phyloP scores from a whole-genome alignment of 2,888 invertebrate genomes.

The Copidosoma aretas region DNA sequence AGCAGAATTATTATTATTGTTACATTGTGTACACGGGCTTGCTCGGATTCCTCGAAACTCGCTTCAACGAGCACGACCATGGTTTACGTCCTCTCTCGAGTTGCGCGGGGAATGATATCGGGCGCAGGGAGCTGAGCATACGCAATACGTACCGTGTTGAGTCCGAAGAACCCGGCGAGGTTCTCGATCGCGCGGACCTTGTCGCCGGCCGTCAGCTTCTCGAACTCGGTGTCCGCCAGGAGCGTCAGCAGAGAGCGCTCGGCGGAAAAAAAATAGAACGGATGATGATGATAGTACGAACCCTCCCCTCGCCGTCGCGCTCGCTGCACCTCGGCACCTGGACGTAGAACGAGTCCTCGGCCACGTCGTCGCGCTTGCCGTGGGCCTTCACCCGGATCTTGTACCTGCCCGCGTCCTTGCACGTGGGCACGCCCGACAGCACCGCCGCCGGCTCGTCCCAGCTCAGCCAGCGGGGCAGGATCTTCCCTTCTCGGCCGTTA shows the following conservation, averaged over 20 bases:
- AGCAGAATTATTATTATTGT: no score
- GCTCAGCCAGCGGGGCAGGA: conserved; percentile 73
- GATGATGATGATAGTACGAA: conserved; percentile 37
- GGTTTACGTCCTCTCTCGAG: no score
- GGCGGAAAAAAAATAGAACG: neutral
- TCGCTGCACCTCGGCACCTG: conserved; percentile 61
- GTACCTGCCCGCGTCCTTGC: conserved; percentile 72
- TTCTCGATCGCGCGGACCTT: conserved; percentile 74
- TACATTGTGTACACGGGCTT: no score
- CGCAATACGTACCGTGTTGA: conserved; percentile 66
- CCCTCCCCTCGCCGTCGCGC: conserved; percentile 55
- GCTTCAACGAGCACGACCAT: neutral
- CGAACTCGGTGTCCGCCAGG: conserved; percentile 72
- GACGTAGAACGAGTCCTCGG: conserved; percentile 73
- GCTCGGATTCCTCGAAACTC: neutral
- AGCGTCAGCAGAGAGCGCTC: conserved; percentile 70
- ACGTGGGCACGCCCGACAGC: conserved; percentile 77
- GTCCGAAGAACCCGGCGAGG: conserved; percentile 74
- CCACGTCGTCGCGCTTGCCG: conserved; percentile 65
- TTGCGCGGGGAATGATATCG: no score
- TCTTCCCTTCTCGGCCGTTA: conserved; percentile 51
- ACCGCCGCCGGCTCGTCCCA: conserved; percentile 75
- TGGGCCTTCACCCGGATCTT: conserved; percentile 69
- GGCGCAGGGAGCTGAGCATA: no score
- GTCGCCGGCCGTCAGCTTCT: conserved; percentile 69